Evolutionary conservation across 2,113 vertebrate genomes (phyloP).

Genomic region (Dolichotis patagonum): DNA sequence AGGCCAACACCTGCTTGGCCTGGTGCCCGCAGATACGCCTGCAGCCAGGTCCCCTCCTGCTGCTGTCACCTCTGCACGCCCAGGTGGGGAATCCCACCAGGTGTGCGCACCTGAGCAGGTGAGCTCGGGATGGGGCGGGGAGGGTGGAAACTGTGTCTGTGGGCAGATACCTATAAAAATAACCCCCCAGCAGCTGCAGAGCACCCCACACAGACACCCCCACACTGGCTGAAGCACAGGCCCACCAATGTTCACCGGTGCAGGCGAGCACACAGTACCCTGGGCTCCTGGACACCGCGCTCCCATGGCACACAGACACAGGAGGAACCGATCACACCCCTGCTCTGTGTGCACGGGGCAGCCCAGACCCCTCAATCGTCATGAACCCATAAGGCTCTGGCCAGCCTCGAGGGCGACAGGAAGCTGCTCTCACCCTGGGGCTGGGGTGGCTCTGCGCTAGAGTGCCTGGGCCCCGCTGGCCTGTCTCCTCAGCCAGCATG

Average conservation of each 20-base stretch:
- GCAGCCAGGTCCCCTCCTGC: background rate
- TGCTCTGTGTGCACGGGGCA: background rate
- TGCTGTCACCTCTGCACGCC: background rate
- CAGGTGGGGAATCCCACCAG: slow-evolving; percentile 41
- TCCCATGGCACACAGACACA: background rate
- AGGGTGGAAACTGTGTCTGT: background rate
- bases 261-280: background rate
- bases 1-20: slow-evolving; percentile 32
- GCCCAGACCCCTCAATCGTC: fast-evolving
- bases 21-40: background rate
- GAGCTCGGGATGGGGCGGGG: background rate
- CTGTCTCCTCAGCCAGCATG: too few relatives aligned
- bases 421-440: background rate
- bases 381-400: background rate
- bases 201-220: background rate
- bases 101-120: slow-evolving; percentile 43
- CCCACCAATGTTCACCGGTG: background rate
- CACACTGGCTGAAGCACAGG: background rate
- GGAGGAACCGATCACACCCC: background rate
- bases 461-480: too few relatives aligned
- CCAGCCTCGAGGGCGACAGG: background rate
- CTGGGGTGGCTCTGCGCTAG: background rate
- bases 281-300: background rate
- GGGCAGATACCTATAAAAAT: background rate
- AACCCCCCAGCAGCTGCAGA: background rate